Percentiles rank a stretch among this genome's conserved stretches.
These are phyloP conservation scores for Indicator maculatus DNA, from an alignment of 2,113 vertebrate genomes.

Conservation along the genomic window DNA sequence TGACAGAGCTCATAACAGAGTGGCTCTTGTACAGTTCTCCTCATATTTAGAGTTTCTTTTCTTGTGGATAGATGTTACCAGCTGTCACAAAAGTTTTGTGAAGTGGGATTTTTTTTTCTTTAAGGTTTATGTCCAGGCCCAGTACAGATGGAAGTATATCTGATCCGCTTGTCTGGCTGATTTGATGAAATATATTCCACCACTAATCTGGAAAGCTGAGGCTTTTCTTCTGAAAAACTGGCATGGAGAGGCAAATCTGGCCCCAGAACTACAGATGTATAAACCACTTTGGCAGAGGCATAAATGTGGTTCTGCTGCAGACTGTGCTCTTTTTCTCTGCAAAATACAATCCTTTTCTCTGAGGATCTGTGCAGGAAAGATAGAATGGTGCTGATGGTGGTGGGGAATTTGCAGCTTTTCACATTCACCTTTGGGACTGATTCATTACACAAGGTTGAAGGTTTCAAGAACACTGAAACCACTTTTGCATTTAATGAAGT, in stretches of 20 bases:
- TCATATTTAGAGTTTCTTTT: background rate
- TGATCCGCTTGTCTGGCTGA: slow-evolving; percentile 5
- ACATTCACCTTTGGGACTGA: background rate
- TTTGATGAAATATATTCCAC: background rate
- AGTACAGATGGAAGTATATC: background rate
- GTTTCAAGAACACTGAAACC: background rate
- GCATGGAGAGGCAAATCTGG: slow-evolving; percentile 4
- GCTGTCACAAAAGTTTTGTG: background rate
- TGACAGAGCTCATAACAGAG: background rate
- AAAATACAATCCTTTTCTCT: background rate
- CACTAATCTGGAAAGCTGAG: slow-evolving; percentile 21
- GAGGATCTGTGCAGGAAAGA: background rate
- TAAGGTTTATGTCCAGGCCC: background rate
- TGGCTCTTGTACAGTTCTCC: background rate
- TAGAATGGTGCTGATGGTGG: background rate
- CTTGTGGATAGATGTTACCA: background rate
- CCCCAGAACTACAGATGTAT: background rate
- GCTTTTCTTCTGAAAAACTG: slow-evolving; percentile 40
- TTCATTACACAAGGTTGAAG: background rate
- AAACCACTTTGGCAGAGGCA: slow-evolving; percentile 21
- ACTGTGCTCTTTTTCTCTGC: background rate
- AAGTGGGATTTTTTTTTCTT: background rate
- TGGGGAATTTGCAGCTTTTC: background rate
- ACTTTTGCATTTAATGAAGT: background rate
- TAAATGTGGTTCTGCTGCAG: background rate